Base-by-base conservation (phyloP, 2,797 vertebrate genomes). In the Notoglanidium macrostoma region DNA sequence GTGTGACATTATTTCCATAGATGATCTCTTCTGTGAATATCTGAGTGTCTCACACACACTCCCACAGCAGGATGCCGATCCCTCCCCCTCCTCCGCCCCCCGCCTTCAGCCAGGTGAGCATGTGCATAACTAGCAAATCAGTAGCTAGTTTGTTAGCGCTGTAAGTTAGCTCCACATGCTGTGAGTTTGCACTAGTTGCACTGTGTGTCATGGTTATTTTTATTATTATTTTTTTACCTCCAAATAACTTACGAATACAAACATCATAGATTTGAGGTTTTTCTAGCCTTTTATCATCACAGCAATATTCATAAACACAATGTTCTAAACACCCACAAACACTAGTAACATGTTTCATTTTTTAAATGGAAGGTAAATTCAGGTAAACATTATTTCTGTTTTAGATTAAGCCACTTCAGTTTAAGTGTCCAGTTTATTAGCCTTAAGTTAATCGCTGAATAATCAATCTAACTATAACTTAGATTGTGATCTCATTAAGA, bases 11-110 rank as follows among this genome's bases (percentile, higher is more conserved):
- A 55, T 76, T 54, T 29, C 84, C 54, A 32, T 19, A 81, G 78
- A 81, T 81, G 78, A 63, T 12, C 57, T 61, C 3, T 80, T 44
- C 2, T 21, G 40, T 89, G 55, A 85, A 21, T 68, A 76, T 86
- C 85, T 86, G 83, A 87, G 82, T 61, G 86, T 80, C 40, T 72
- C 80, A 32, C 68, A 57, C 67, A 54, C 63, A 83, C 72, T 83
- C 86, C 35, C 92, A 67, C 89, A 90, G 91, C 94, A 97, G 92
- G 93, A 99, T 99, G 98, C 97, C 98, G 7, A 68, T 86, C 35
- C 84, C 84, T 23, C 84, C 84, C n/a, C 84, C 84, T n/a, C 86
- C 86, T 67, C 81, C 81, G 1, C 81, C 86, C 6, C 86, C 86
- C 46, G 78, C 72, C 35, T 84, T 84, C 51, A 84, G 72, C 82